Percentiles rank a stretch among this genome's conserved stretches.
These are phyloP conservation scores for Heterodera schachtii DNA, from an alignment of 1,140 invertebrate genomes.

Conservation along the genomic window DNA sequence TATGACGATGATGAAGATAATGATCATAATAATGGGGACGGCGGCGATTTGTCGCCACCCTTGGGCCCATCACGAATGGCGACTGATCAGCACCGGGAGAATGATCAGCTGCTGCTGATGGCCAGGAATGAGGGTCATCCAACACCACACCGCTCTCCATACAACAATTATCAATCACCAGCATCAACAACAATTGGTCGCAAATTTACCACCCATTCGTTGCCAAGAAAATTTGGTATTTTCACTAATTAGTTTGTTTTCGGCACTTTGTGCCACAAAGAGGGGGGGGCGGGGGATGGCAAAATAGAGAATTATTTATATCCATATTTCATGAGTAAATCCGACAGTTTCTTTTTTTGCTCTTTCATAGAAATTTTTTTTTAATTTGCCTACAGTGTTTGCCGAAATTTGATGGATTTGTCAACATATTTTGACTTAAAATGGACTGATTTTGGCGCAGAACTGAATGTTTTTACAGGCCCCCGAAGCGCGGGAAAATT, in stretches of 20 bases:
- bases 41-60: background rate
- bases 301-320: too few relatives aligned
- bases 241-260: background rate
- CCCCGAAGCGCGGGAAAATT: background rate
- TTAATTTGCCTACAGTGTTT: too few relatives aligned
- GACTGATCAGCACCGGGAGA: background rate
- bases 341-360: too few relatives aligned
- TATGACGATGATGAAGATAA: too few relatives aligned
- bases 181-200: background rate
- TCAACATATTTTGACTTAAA: too few relatives aligned
- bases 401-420: too few relatives aligned
- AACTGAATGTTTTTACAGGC: background rate
- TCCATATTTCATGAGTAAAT: too few relatives aligned
- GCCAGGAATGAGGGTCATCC: background rate
- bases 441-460: too few relatives aligned
- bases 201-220: slow-evolving; percentile 26
- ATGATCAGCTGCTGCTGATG: background rate
- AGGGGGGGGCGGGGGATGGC: too few relatives aligned
- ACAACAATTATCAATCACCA: background rate
- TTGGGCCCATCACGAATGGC: background rate
- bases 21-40: too few relatives aligned
- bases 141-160: background rate
- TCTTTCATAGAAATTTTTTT: too few relatives aligned
- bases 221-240: slow-evolving; percentile 18
- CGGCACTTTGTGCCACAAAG: too few relatives aligned